Conservation (phyloP, 2,797 vertebrate species). For the Sparus aurata region DNA sequence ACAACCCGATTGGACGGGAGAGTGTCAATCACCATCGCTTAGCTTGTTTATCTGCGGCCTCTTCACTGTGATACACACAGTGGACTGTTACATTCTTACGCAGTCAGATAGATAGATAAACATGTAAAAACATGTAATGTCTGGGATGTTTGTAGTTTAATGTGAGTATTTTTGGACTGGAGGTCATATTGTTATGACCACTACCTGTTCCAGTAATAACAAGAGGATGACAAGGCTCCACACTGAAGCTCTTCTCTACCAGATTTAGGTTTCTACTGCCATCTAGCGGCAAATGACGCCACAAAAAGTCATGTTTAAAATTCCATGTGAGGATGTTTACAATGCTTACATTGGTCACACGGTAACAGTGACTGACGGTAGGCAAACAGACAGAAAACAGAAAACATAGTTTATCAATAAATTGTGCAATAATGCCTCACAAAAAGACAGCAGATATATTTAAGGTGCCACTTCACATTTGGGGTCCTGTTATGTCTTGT, state of each 20-base stretch:
- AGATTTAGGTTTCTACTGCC: slow-evolving; percentile 37
- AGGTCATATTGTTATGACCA: neutral
- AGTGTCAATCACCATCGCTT: slow-evolving; percentile 44
- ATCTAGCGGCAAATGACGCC: slow-evolving; percentile 38
- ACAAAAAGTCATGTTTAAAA: neutral
- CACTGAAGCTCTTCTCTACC: neutral
- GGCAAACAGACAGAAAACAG: neutral
- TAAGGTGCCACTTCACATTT: neutral
- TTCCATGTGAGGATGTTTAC: neutral
- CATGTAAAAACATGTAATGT: no score
- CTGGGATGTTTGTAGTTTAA: neutral
- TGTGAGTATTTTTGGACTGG: no score
- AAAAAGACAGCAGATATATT: neutral
- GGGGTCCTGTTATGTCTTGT: no score
- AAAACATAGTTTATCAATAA: neutral
- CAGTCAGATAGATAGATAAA: no score
- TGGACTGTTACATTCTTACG: neutral
- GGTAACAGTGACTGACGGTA: neutral
- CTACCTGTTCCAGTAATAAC: neutral
- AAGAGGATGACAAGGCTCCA: neutral
- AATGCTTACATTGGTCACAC: neutral
- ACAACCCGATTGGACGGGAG: slow-evolving; percentile 58
- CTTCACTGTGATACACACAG: neutral
- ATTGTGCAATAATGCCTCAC: neutral
- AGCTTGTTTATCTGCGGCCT: slow-evolving; percentile 7